phyloP scores from a whole-genome alignment of 1,140 invertebrate species.

The Gyrodactylus salaris region DNA sequence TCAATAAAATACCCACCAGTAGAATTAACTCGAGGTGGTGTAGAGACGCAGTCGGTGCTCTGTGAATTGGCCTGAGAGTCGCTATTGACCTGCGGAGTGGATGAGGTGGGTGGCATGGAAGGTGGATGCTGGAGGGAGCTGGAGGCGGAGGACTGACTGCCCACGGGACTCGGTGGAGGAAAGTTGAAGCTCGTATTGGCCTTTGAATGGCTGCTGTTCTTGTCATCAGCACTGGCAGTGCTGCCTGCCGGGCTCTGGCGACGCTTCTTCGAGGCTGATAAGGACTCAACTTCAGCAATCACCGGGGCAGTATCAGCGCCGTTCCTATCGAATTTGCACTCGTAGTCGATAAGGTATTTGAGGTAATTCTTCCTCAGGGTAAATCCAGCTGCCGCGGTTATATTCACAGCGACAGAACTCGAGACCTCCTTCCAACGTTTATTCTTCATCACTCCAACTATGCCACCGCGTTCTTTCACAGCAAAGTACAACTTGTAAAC shows the following conservation, averaged over 20 bases:
- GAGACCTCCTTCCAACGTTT: constrained; percentile 96
- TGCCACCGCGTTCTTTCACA: constrained; percentile 73
- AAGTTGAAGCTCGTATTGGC: constrained; percentile 10
- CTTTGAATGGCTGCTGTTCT: neutral
- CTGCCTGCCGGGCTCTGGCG: constrained; percentile 11
- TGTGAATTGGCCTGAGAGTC: neutral
- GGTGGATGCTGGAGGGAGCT: constrained; percentile 5
- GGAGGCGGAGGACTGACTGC: constrained; percentile 11
- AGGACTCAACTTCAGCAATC: constrained; percentile 37
- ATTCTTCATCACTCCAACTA: constrained; percentile 75
- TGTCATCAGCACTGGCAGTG: neutral
- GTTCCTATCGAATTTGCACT: constrained; percentile 76
- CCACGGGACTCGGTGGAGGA: constrained; percentile 10
- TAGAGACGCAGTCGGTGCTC: no score
- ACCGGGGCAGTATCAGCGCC: constrained; percentile 73
- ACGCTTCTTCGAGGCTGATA: constrained; percentile 17
- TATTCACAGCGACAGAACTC: constrained; percentile 53
- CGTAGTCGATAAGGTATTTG: constrained; percentile 65
- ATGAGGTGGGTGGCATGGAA: neutral
- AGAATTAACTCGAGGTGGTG: neutral
- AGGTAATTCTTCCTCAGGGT: constrained; percentile 83
- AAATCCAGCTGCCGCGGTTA: constrained; percentile 75
- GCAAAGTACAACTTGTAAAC: constrained; percentile 67
- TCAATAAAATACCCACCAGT: no score
- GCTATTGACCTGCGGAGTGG: no score